These are phyloP conservation scores for Austrolebias charrua DNA, from an alignment of 2,797 vertebrate species.

Conservation along the genomic window DNA sequence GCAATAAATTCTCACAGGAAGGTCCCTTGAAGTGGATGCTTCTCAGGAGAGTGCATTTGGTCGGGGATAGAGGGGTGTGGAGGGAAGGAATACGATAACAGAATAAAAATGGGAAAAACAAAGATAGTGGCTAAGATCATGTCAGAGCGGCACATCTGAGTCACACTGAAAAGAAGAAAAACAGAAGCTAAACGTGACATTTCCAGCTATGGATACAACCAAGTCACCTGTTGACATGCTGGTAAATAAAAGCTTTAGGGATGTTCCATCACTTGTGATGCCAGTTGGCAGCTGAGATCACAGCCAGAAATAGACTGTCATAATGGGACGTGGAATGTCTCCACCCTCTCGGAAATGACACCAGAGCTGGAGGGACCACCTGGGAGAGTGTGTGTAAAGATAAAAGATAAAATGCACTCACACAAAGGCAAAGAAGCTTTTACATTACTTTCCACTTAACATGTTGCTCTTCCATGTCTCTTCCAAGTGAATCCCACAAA, in stretches of 20 bases:
- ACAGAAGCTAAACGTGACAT: conserved; percentile 22
- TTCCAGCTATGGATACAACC: conserved; percentile 39
- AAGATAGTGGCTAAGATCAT: conserved; percentile 27
- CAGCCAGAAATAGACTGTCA: conserved; percentile 55
- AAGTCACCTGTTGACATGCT: conserved; percentile 28
- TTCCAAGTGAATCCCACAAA: background rate
- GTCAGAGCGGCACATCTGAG: conserved; percentile 16
- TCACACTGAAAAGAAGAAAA: conserved; percentile 17
- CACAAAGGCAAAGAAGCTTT: conserved; percentile 18
- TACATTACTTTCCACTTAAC: conserved; percentile 18
- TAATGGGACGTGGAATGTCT: conserved; percentile 29
- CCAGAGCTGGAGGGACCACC: conserved; percentile 46
- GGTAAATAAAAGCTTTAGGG: conserved; percentile 36
- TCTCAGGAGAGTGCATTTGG: conserved; percentile 16
- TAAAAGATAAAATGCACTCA: conserved; percentile 1
- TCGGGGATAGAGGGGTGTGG: conserved; percentile 24
- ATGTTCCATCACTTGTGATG: conserved; percentile 41
- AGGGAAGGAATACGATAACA: conserved; percentile 42
- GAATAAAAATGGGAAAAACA: conserved; percentile 18
- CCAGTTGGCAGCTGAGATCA: conserved; percentile 66
- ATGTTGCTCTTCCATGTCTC: background rate
- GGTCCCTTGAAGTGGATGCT: conserved; percentile 21
- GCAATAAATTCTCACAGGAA: conserved; percentile 29
- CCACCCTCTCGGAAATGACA: conserved; percentile 47
- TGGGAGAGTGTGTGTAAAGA: conserved; percentile 16